Evolutionary conservation across 2,113 vertebrate genomes (phyloP).

Genomic region (Eptesicus fuscus): DNA sequence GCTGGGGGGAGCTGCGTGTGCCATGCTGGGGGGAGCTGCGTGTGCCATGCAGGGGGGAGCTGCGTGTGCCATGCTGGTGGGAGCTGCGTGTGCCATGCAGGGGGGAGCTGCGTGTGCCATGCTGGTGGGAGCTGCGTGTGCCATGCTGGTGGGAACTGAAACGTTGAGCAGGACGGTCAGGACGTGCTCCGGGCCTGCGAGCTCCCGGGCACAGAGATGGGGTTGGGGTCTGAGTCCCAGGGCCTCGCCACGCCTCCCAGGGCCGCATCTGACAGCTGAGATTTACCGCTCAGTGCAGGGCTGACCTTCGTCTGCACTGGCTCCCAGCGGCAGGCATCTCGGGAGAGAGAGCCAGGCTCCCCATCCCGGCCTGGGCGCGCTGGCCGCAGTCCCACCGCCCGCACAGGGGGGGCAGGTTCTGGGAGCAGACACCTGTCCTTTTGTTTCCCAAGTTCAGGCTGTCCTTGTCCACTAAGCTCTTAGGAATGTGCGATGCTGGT

Average conservation of each 20-base stretch:
- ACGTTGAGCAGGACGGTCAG: neutral
- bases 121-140: no score
- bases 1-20: no score
- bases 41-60: no score
- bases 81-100: no score
- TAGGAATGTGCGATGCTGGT: neutral
- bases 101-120: no score
- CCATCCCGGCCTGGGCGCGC: accelerated
- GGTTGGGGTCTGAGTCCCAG: neutral
- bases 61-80: no score
- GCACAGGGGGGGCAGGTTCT: neutral
- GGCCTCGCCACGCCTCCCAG: accelerated
- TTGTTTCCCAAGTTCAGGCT: neutral
- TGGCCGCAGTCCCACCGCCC: neutral
- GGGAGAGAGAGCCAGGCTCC: neutral
- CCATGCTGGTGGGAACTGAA: no score
- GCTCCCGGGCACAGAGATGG: neutral
- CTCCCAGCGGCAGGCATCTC: neutral
- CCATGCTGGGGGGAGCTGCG: no score
- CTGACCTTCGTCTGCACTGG: neutral
- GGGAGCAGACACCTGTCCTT: accelerated
- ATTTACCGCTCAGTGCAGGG: neutral
- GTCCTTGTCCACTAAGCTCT: neutral
- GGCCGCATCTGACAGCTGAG: neutral
- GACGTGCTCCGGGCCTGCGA: neutral